Evolutionary conservation across 2,888 invertebrate species (phyloP).

Genomic region (Tetragonisca angustula): DNA sequence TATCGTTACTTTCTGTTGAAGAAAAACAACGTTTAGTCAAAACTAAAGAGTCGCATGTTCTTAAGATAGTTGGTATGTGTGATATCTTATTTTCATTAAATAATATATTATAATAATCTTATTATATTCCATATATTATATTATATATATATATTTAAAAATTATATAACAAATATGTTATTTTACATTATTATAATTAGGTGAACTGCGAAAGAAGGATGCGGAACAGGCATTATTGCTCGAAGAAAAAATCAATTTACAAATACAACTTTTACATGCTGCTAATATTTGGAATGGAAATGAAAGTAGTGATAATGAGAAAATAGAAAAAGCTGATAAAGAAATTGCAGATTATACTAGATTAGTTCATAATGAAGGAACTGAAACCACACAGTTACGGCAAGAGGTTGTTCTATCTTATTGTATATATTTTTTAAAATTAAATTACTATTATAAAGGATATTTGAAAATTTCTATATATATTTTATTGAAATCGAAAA

Average conservation of each 20-base stretch:
- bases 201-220: constrained; percentile 94
- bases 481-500: not conserved
- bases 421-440: not conserved
- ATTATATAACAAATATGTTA: not conserved
- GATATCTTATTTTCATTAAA: constrained; percentile 16
- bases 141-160: not conserved
- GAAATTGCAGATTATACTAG: constrained; percentile 89
- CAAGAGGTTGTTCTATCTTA: constrained; percentile 87
- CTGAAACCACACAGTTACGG: constrained; percentile 92
- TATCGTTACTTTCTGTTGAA: constrained; percentile 86
- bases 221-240: constrained; percentile 93
- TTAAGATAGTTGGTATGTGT: constrained; percentile 91
- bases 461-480: not conserved
- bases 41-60: constrained; percentile 91
- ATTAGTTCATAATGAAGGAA: constrained; percentile 89
- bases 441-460: not conserved
- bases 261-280: constrained; percentile 91
- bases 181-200: constrained; percentile 83
- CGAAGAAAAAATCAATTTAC: constrained; percentile 95
- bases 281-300: constrained; percentile 84
- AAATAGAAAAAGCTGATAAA: constrained; percentile 75
- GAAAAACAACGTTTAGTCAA: constrained; percentile 91
- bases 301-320: constrained; percentile 76
- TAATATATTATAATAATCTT: no score
- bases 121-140: no score